Conservation (phyloP, 2,797 vertebrate species). For the Helarctos malayanus region DNA sequence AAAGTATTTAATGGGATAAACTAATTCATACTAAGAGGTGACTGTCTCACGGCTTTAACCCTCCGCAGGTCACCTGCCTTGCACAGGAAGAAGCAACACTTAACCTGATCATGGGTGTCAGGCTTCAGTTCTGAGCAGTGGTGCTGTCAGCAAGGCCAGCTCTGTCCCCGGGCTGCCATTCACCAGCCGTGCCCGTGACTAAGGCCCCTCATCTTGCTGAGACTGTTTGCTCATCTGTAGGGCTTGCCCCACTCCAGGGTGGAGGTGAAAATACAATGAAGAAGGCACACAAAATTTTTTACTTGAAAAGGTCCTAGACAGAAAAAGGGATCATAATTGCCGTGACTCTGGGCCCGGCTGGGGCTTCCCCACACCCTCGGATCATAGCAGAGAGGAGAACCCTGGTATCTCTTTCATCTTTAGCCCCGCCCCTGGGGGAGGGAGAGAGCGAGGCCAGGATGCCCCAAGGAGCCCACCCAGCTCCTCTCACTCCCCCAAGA, state of each 20-base stretch:
- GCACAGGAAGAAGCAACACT: background rate
- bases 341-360: background rate
- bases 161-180: fast-evolving
- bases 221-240: background rate
- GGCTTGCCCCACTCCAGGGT: background rate
- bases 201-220: background rate
- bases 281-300: background rate
- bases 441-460: background rate
- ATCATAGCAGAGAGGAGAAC: background rate
- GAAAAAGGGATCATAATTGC: background rate
- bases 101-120: background rate
- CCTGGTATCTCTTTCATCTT: background rate
- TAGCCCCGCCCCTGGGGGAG: background rate
- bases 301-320: background rate
- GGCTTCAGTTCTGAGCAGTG: background rate
- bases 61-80: no score
- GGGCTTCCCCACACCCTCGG: background rate
- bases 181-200: background rate
- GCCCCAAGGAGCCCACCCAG: background rate
- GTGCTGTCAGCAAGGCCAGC: fast-evolving
- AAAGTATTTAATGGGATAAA: background rate
- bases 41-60: background rate
- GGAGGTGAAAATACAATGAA: background rate
- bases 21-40: background rate
- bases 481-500: background rate